Percentiles rank a stretch among this genome's conserved stretches.
These are phyloP conservation scores for Brachyistius frenatus DNA, from an alignment of 2,113 vertebrate genomes.

Conservation along the genomic window DNA sequence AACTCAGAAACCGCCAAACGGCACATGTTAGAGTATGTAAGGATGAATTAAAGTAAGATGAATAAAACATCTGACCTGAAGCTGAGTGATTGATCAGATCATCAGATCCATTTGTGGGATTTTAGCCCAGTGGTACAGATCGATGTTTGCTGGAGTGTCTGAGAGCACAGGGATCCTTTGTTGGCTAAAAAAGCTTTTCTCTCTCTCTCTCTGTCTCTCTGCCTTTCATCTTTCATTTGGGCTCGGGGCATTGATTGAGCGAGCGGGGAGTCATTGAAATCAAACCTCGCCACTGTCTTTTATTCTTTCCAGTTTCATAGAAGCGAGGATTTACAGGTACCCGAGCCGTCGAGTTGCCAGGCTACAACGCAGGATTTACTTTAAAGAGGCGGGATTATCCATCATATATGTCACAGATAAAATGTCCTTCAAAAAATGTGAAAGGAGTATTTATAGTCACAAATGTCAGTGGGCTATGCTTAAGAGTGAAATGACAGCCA, in stretches of 20 bases:
- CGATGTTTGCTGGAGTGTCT: conserved; percentile 58
- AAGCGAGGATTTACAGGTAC: conserved; percentile 46
- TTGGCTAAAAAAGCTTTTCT: conserved; percentile 43
- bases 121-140: conserved; percentile 45
- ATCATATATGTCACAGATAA: conserved; percentile 22
- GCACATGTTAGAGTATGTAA: background rate
- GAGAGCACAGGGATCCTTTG: conserved; percentile 57
- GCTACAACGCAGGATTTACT: conserved; percentile 39
- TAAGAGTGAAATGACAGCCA: conserved; percentile 8
- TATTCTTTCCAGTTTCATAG: conserved; percentile 39
- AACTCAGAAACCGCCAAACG: background rate
- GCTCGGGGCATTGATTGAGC: conserved; percentile 63
- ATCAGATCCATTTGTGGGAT: conserved; percentile 50
- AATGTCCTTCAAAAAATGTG: conserved; percentile 40
- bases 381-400: conserved; percentile 45
- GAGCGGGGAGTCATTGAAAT: conserved; percentile 62
- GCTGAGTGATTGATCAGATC: conserved; percentile 45
- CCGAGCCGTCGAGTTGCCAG: conserved; percentile 24
- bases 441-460: conserved; percentile 19
- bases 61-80: conserved; percentile 59
- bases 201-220: conserved; percentile 17
- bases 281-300: conserved; percentile 63
- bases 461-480: conserved; percentile 1
- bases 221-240: conserved; percentile 67
- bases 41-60: conserved; percentile 10